Evolutionary conservation across 2,113 vertebrate genomes (phyloP), one percentile per base, ranked within the genome.

Genomic region (Leptobrachium ailaonicum): DNA sequence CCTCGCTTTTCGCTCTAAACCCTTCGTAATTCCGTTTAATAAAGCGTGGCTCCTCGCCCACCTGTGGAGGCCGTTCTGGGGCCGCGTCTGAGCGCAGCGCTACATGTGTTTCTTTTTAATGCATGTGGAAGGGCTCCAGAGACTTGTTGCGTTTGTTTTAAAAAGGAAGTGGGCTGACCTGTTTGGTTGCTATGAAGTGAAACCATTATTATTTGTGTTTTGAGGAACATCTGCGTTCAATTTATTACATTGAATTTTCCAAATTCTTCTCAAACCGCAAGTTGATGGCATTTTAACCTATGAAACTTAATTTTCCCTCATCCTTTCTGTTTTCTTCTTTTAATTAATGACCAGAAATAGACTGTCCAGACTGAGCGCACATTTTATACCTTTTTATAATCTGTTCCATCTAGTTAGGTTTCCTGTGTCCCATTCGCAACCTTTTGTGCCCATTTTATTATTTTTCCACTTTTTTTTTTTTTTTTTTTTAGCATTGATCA

Each of bases 161-260:
- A 92, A 90, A 86, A 90, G 91, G 93, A 93, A 92, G 88, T 88
- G 89, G 88, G 84, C 85, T 92, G 92, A 92, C 90, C 92, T 91
- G 86, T 92, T 91, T 87, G 85, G 91, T 92, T 93, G 91, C 91
- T 91, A 89, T 87, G 91, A 93, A 92, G 85, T 84, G 87, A 91
- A 91, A 92, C 92, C 90, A 92, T 85, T 90, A 86, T 87, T 91
- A 83, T 87, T 90, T 83, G 83, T 73, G 78, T 87, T 83, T 83
- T 79, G 1, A 79, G 83, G 83, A 89, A 90, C 89, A 93, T 94
- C 92, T 92, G 91, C 84, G 82, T 91, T 88, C 82, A 83, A 88
- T 93, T 91, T 92, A 88, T 89, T 90, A 85, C 79, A 87, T 90
- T 83, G 79, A 83, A 84, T 91, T 91, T 86, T 83, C 75, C 81